Evolutionary conservation across 2,888 invertebrate species (phyloP), one percentile per base, ranked within the genome.

Genomic region (Pseudeuparius sepicola): DNA sequence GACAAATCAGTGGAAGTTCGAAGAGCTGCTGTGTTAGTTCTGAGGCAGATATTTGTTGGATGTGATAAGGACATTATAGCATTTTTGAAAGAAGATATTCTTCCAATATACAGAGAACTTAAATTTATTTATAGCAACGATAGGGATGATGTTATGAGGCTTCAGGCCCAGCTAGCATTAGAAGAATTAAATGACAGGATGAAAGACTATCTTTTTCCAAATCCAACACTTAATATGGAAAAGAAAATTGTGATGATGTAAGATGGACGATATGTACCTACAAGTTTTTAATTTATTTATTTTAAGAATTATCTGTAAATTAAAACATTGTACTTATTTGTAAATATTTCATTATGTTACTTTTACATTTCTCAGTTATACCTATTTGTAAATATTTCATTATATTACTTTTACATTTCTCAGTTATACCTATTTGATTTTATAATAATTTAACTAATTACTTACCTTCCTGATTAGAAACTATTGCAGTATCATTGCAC

Each of bases 11-110:
- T 73, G 3, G 80, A 84, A 59, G 83, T 85, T 20, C 67, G 86
- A 32, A 68, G 86, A 51, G 86, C 87, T 3, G 83, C 84, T 4
- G 78, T 84, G 9, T 68, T 85, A 60, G 76, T 86, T n/a, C 67
- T 83, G 42, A 71, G 78, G 23, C 70, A 80, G 47, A 59, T 89
- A 30, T 64, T 89, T 24, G 73, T 75, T 51, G 89, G 89, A 4
- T 64, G 86, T 7, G 82, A 80, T 17, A 73, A 67, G 49, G 78
- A 83, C 44, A 71, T 74, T 13, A 61, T 87, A 18, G 57, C 71
- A 36, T 67, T 77, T 46, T 61, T 88, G 23, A 76, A 76, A 49
- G 72, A 71, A 14, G 71, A 77, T 36, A 60, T 87, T 31, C 61
- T 75, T 3, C 75, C 78, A 2, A 60, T 88, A 41, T 87, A 87